Conservation (phyloP, 2,113 vertebrate species). For the Spea bombifrons region DNA sequence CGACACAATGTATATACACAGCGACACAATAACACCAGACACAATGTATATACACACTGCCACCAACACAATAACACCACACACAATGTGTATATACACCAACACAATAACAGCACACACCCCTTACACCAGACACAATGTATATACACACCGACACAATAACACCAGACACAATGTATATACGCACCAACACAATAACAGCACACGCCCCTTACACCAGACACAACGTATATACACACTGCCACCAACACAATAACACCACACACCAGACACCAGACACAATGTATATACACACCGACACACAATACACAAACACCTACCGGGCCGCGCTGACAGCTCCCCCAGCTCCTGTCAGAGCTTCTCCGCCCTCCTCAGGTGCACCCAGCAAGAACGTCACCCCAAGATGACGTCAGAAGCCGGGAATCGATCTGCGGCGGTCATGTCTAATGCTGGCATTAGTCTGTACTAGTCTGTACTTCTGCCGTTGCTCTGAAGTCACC, state of each 20-base stretch:
- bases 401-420: not conserved
- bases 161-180: not conserved
- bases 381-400: not conserved
- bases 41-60: not conserved
- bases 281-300: not conserved
- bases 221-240: not conserved
- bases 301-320: not conserved
- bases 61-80: not conserved
- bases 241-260: not conserved
- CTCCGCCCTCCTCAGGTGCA: not conserved
- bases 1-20: not conserved
- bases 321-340: constrained; percentile 21
- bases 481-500: too few species aligned
- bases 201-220: not conserved
- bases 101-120: not conserved
- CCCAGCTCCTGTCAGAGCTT: not conserved
- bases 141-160: not conserved
- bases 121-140: not conserved
- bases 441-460: not conserved
- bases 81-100: not conserved
- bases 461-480: too few species aligned
- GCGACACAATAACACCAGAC: not conserved
- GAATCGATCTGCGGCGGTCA: not conserved
- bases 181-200: not conserved
- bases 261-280: too few species aligned